A percentile compares a stretch with the other conserved stretches of the same genome.
Evolutionary conservation across 2,888 invertebrate species (phyloP).

Genomic region (Rapana venosa): DNA sequence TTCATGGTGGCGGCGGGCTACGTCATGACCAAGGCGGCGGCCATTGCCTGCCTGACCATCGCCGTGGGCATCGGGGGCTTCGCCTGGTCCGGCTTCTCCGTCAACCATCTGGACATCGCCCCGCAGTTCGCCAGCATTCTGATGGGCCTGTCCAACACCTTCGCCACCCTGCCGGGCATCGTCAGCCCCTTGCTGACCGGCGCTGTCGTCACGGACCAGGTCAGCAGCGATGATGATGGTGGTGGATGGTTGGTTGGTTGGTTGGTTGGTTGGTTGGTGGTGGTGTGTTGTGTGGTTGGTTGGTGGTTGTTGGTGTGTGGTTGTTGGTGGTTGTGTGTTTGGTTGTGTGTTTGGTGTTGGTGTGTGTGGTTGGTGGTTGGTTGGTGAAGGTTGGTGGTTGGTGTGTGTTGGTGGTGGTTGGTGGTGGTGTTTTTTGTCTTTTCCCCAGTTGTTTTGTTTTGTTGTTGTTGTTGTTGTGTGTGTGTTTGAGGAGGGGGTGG

Average conservation of each 20-base stretch:
- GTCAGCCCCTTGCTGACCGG: conserved; percentile 92
- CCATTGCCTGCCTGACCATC: conserved; percentile 88
- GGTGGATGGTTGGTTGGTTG: too few relatives aligned
- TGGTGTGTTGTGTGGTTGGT: neutral
- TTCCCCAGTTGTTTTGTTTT: too few relatives aligned
- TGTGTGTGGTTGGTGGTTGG: too few relatives aligned
- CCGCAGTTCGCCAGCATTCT: conserved; percentile 92
- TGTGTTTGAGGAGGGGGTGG: too few relatives aligned
- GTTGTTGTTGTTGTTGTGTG: too few relatives aligned
- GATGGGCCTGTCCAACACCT: conserved; percentile 94
- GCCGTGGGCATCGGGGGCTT: conserved; percentile 94
- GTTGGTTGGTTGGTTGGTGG: too few relatives aligned
- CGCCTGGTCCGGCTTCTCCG: conserved; percentile 89
- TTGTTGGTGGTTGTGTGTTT: neutral
- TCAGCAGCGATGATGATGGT: too few relatives aligned
- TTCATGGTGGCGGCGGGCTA: conserved; percentile 92
- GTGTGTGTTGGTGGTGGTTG: too few relatives aligned
- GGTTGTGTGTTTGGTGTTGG: too few relatives aligned
- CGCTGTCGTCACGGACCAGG: conserved; percentile 86
- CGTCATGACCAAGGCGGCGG: conserved; percentile 82
- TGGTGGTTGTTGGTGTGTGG: neutral
- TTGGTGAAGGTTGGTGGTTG: too few relatives aligned
- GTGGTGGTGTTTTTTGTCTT: too few relatives aligned
- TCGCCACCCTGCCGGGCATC: conserved; percentile 94
- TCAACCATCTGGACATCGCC: conserved; percentile 91